phyloP scores from a whole-genome alignment of 2,888 invertebrate genomes.

The Acronicta psi region DNA sequence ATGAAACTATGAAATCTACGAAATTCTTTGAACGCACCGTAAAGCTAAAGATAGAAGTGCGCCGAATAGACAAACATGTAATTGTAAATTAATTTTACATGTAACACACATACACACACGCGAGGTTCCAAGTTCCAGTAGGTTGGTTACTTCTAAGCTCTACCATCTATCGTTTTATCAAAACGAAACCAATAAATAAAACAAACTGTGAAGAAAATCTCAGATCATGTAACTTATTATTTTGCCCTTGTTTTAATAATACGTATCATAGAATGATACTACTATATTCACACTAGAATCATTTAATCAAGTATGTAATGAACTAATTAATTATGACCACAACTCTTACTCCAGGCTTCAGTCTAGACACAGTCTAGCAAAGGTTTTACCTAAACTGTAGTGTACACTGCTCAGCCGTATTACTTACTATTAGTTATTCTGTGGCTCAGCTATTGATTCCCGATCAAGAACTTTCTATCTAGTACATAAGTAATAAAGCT shows the following conservation, averaged over 20 bases:
- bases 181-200: conserved; percentile 26
- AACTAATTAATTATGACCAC: no score
- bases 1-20: conserved; percentile 1
- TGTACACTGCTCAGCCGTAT: no score
- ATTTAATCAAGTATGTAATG: no score
- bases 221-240: conserved; percentile 12
- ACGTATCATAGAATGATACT: no score
- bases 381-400: no score
- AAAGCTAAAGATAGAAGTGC: conserved; percentile 14
- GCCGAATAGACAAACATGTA: neutral
- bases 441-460: neutral
- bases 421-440: no score
- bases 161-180: no score
- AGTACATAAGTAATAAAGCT: neutral
- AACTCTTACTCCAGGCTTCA: neutral
- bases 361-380: neutral
- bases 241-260: no score
- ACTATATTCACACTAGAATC: no score
- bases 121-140: conserved; percentile 40
- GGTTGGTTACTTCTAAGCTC: conserved; percentile 35
- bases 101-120: conserved; percentile 40
- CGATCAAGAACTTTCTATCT: neutral
- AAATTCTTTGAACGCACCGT: neutral
- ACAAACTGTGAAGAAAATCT: conserved; percentile 22
- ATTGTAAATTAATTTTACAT: conserved; percentile 55